These are phyloP conservation scores for Physocephala rufipes DNA, from an alignment of 2,888 invertebrate species.

Conservation along the genomic window DNA sequence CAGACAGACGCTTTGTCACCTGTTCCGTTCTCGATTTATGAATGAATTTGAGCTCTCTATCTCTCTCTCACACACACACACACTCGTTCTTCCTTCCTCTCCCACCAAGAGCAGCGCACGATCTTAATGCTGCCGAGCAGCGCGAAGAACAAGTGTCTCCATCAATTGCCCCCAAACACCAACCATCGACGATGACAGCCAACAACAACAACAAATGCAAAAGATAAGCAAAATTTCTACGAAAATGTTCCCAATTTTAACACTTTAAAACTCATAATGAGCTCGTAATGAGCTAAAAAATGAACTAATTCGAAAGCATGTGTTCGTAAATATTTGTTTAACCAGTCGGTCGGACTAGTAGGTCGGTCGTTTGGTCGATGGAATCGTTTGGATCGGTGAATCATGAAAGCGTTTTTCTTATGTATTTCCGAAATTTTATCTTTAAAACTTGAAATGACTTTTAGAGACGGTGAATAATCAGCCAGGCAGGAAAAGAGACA, in stretches of 20 bases:
- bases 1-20: slow-evolving; percentile 23
- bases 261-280: slow-evolving; percentile 43
- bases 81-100: too few species aligned
- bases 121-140: too few species aligned
- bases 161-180: not conserved
- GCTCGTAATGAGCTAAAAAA: too few species aligned
- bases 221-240: slow-evolving; percentile 36
- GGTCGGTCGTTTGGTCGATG: too few species aligned
- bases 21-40: slow-evolving; percentile 22
- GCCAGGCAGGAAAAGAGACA: too few species aligned
- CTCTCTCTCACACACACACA: not conserved
- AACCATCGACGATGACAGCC: not conserved
- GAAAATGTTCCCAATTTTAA: slow-evolving; percentile 18
- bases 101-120: too few species aligned
- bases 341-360: too few species aligned
- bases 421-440: not conserved
- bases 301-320: slow-evolving; percentile 64
- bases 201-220: not conserved
- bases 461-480: too few species aligned
- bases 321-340: slow-evolving; percentile 61
- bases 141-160: not conserved
- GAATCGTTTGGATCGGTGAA: too few species aligned
- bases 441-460: too few species aligned
- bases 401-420: slow-evolving; percentile 41
- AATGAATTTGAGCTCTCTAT: slow-evolving; percentile 15